Evolutionary conservation across 2,797 vertebrate genomes (phyloP).

Genomic region (Darevskia mixta): DNA sequence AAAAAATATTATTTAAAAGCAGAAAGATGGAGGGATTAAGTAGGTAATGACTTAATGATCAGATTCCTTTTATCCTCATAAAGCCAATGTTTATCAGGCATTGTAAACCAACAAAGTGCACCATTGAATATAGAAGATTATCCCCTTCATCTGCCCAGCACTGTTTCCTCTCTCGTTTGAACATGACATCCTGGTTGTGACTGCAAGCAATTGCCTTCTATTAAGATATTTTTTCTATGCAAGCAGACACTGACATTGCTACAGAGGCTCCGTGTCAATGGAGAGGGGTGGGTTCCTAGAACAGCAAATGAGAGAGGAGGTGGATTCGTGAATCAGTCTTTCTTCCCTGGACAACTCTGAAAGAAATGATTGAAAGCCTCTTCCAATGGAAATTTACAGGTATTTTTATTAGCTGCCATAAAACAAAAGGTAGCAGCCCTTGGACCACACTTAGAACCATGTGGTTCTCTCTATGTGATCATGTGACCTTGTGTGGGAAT

Average conservation of each 20-base stretch:
- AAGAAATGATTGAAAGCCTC: slow-evolving; percentile 4
- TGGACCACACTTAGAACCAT: background rate
- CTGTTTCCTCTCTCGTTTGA: background rate
- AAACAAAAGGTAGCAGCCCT: background rate
- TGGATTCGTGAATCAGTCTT: slow-evolving; percentile 1
- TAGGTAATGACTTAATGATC: background rate
- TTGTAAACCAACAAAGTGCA: background rate
- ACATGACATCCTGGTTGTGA: background rate
- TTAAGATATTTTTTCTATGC: background rate
- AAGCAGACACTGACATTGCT: background rate
- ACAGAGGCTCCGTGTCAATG: background rate
- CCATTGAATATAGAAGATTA: background rate
- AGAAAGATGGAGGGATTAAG: background rate
- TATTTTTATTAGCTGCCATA: slow-evolving; percentile 29
- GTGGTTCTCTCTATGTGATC: background rate
- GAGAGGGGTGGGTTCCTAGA: background rate
- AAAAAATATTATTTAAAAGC: background rate
- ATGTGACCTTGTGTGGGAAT: background rate
- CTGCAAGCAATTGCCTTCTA: background rate
- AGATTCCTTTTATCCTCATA: background rate
- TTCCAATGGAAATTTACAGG: slow-evolving; percentile 12
- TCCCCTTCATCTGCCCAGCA: background rate
- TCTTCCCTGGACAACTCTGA: background rate
- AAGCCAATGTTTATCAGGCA: background rate
- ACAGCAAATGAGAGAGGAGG: slow-evolving; percentile 10